phyloP scores from a whole-genome alignment of 2,113 vertebrate species.

The Scopus umbretta region DNA sequence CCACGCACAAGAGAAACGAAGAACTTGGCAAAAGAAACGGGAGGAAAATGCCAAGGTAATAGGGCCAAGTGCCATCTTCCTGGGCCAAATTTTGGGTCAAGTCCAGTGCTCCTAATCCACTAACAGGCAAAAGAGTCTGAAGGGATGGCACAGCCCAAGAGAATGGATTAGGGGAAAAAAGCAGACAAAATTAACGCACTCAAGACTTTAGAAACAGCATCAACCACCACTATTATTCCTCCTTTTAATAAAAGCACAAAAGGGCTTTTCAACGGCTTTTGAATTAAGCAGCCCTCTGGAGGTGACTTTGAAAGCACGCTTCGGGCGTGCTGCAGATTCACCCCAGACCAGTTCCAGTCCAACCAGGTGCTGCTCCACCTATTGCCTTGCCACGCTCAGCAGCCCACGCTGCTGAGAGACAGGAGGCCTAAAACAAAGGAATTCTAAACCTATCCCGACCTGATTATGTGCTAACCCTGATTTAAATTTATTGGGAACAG shows the following conservation, averaged over 20 bases:
- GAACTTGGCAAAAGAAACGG: background rate
- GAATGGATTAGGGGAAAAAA: background rate
- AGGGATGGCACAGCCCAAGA: background rate
- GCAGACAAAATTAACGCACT: background rate
- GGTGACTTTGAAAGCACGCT: background rate
- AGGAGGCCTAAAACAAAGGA: background rate
- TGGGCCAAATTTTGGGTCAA: background rate
- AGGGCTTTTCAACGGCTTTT: background rate
- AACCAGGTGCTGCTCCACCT: background rate
- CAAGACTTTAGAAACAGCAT: background rate
- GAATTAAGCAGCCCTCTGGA: background rate
- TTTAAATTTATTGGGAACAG: background rate
- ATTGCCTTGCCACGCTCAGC: background rate
- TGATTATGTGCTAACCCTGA: background rate
- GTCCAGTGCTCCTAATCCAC: background rate
- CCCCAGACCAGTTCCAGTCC: background rate
- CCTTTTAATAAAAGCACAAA: background rate
- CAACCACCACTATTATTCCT: background rate
- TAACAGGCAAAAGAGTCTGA: background rate
- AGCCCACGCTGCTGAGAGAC: background rate
- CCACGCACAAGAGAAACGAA: fast-evolving
- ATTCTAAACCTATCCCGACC: background rate
- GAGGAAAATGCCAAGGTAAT: fast-evolving
- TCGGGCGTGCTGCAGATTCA: background rate
- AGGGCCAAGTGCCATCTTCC: background rate